Conservation (phyloP, 1,140 invertebrate genomes). For the Acyrthosiphon pisum region DNA sequence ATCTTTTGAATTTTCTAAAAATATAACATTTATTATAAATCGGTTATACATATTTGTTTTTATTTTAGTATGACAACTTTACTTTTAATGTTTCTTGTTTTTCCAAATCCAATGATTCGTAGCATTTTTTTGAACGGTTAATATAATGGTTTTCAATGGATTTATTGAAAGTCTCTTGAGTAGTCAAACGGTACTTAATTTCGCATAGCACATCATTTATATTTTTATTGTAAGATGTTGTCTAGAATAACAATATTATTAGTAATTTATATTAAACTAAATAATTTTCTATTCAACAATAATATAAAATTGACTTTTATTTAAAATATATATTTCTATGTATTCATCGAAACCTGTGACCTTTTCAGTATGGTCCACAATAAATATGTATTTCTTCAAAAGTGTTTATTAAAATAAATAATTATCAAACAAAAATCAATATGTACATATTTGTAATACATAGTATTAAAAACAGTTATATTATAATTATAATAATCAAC, state of each 20-base stretch:
- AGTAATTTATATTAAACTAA: too few relatives aligned
- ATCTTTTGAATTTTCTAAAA: conserved; percentile 47
- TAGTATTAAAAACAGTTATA: too few relatives aligned
- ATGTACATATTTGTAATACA: too few relatives aligned
- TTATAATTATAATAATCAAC: too few relatives aligned
- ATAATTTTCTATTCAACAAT: too few relatives aligned
- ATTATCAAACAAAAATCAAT: too few relatives aligned
- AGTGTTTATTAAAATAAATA: too few relatives aligned
- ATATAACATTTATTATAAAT: conserved; percentile 15
- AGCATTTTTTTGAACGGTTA: conserved; percentile 33
- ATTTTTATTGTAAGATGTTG: conserved; percentile 43
- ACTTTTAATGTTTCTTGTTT: conserved; percentile 46
- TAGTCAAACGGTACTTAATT: conserved; percentile 46
- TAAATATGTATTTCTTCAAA: too few relatives aligned
- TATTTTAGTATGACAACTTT: background rate
- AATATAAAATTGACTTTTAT: background rate
- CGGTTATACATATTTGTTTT: background rate
- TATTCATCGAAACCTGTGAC: too few relatives aligned
- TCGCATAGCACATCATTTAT: conserved; percentile 43
- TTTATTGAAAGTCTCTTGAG: conserved; percentile 39
- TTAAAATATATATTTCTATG: too few relatives aligned
- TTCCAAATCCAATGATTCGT: conserved; percentile 36
- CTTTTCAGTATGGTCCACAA: too few relatives aligned
- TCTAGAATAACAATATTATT: background rate
- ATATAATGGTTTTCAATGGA: conserved; percentile 36